phyloP scores from a whole-genome alignment of 2,888 invertebrate species.

The Nebria brevicollis region DNA sequence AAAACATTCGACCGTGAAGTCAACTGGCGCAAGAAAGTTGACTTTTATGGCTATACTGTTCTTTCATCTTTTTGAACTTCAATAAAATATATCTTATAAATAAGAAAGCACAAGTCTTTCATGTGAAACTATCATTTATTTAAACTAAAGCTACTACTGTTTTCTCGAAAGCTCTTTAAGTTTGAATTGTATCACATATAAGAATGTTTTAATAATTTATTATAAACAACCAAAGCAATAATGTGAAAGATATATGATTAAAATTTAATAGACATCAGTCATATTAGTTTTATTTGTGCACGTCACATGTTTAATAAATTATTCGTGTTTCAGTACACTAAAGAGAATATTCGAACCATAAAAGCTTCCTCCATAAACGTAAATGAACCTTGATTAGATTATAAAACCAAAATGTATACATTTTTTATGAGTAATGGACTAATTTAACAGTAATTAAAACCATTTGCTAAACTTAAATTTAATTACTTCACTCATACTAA shows the following conservation, averaged over 20 bases:
- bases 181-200: no score
- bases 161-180: no score
- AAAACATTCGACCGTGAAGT: constrained; percentile 1
- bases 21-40: background rate
- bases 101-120: background rate
- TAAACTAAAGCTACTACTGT: no score
- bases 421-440: constrained; percentile 5
- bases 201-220: no score
- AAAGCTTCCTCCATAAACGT: background rate
- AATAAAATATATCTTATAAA: background rate
- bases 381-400: background rate
- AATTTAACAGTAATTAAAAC: constrained; percentile 37
- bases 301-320: background rate
- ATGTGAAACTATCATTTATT: no score
- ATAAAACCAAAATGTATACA: background rate
- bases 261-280: background rate
- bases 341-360: background rate
- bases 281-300: no score
- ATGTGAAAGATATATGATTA: background rate
- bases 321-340: background rate
- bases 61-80: background rate
- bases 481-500: constrained; percentile 24
- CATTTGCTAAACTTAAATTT: constrained; percentile 25
- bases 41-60: background rate
- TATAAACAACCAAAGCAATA: no score